Base-by-base conservation (phyloP, 1,140 invertebrate genomes). In the Formica exsecta region DNA sequence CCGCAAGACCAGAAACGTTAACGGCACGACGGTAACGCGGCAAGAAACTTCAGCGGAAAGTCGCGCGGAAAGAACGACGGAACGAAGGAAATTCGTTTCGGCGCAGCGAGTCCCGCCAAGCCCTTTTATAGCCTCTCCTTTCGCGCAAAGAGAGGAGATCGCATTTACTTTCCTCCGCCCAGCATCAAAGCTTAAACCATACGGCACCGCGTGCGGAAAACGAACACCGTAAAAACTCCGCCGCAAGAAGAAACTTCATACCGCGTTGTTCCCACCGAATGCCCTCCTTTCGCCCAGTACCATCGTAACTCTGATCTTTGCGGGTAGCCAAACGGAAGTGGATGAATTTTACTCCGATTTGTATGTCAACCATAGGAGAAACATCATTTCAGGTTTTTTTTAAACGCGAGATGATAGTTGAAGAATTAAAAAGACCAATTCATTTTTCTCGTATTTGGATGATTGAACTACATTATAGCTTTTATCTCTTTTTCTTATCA, bases 211-310 rank as follows among this genome's bases (percentile, higher is more conserved):
- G 44, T 61, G 41, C 32, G 32, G 25, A 74, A 19, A 51, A 74
- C 5, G 68, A 61, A 62, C 36, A 38, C 32, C 54, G 44, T 85
- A 85, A 85, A 85, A 84, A 76, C 41, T 54, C 16, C 38, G 57
- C 59, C 36, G 71, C 73, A 65, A 75, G 73, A 76, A 75, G 73
- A 85, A 85, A 85, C 59, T 64, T 85, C 71, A 76, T 85, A 85
- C 81, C 62, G 65, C 29, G n/a, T 65, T 41, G 25, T 87, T 74
- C 22, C 65, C 51, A 57, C 32, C 51, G 51, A 70, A 73, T 61
- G 38, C 61, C 66, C 11, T 81, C 66, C 25, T 11, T 73, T 73
- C 51, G 38, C 8, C 36, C 19, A 38, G 68, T 80, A 68, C 13
- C 44, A 22, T 80, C 32, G 13, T 79, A 79, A 79, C 54, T 36